phyloP scores from a whole-genome alignment of 2,113 vertebrate species.

The Asarcornis scutulata region DNA sequence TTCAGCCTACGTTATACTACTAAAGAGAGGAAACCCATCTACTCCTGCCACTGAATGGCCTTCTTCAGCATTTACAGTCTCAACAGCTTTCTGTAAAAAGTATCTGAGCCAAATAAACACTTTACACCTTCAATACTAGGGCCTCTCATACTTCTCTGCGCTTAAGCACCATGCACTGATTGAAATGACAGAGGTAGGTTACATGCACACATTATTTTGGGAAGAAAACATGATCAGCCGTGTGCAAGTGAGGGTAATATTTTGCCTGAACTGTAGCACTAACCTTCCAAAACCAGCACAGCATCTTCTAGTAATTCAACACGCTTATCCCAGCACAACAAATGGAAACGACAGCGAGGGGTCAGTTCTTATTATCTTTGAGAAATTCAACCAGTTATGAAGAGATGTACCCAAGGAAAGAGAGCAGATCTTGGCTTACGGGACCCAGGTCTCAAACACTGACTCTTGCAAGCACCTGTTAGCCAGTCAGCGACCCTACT shows the following conservation, averaged over 20 bases:
- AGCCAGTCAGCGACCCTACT: fast-evolving
- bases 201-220: fast-evolving
- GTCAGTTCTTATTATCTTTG: neutral
- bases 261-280: fast-evolving
- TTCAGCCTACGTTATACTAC: fast-evolving
- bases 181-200: fast-evolving
- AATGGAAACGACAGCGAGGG: neutral
- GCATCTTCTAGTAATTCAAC: neutral
- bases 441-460: neutral
- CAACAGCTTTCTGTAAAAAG: neutral
- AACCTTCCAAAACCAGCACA: neutral
- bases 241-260: neutral
- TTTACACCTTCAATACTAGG: neutral
- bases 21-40: neutral
- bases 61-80: neutral
- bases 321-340: neutral
- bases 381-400: neutral
- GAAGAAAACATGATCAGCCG: neutral
- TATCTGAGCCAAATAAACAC: neutral
- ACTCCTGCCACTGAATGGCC: neutral
- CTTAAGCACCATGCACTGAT: neutral
- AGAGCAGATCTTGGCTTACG: neutral
- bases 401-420: neutral
- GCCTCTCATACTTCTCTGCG: neutral
- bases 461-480: fast-evolving